Base-by-base conservation (phyloP, 2,888 invertebrate species). In the Pterostichus madidus region DNA sequence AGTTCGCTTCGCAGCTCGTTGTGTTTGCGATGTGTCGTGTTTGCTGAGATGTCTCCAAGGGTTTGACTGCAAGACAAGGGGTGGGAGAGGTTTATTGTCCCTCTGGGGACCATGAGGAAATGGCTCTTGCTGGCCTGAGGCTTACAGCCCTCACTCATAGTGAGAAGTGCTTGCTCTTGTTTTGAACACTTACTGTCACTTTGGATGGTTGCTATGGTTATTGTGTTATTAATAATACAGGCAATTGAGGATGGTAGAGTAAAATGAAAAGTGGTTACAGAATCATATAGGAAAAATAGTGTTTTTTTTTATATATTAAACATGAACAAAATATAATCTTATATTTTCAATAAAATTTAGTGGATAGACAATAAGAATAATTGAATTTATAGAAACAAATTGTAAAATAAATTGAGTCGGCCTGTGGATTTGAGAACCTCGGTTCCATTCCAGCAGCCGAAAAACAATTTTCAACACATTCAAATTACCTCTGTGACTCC, bases 11-110 rank as follows among this genome's bases (percentile, higher is more conserved):
- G 64, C 64, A 64, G 64, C 64, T 64, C 64, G 64, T 59, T 59
- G 59, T 59, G 59, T 59, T 59, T 59, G 59, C 56, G 59, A 59
- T 59, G 59, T 59, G 53, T 64, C 35, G 64, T 64, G 35, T 64
- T 64, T 64, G 35, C 64, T 64, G 31, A 64, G 64, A 64, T 64
- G 64, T 35, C 64, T 13, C 59, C 24, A 31, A 31, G 59, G 59
- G 24, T 17, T 24, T 49, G 49, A 49, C 24, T 17, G 31, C 59
- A 13, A n/a, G 64, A 31, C 10, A 13, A 31, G 5, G 61, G 35
- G 4, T 39, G 39, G 5, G n/a, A 6, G 15, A 15, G 64, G 35
- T 11, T 64, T 64, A 64, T 64, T 64, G 64, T 64, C 64, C 64
- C 64, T 64, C 64, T 64, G 64, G 64, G 64, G 64, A 64, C 64